These are phyloP conservation scores for Chorisops tibialis DNA, from an alignment of 2,888 invertebrate genomes.

Conservation along the genomic window DNA sequence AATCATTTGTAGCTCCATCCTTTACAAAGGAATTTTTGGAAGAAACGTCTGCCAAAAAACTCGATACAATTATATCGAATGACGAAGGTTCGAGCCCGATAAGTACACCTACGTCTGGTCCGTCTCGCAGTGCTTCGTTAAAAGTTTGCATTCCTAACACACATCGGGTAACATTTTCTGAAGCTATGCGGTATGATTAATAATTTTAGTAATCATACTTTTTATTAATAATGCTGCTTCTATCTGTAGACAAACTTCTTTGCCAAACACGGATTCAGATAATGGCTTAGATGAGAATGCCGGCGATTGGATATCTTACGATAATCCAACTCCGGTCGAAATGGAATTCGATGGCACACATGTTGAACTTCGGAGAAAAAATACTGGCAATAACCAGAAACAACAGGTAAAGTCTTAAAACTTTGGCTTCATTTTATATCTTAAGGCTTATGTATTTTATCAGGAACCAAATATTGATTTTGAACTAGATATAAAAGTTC, in stretches of 20 bases:
- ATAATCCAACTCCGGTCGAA: conserved; percentile 45
- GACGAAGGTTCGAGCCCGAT: conserved; percentile 49
- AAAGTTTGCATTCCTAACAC: conserved; percentile 54
- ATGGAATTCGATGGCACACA: conserved; percentile 64
- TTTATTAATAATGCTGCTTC: not conserved
- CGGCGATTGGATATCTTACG: conserved; percentile 44
- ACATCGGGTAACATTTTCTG: conserved; percentile 50
- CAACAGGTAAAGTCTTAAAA: conserved; percentile 39
- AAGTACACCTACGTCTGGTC: conserved; percentile 70
- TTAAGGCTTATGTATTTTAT: not conserved
- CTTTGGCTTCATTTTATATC: not conserved
- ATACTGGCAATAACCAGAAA: conserved; percentile 46
- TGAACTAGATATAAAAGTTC: conserved; percentile 92
- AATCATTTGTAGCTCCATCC: conserved; percentile 71
- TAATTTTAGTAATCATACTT: not conserved
- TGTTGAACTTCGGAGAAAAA: conserved; percentile 61
- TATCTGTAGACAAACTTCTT: conserved; percentile 64
- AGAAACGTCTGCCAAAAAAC: conserved; percentile 48
- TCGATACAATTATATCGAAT: conserved; percentile 50
- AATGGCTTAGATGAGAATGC: conserved; percentile 59
- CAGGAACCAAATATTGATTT: conserved; percentile 92
- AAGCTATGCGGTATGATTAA: conserved; percentile 46
- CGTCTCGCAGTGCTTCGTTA: conserved; percentile 68
- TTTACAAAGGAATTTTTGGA: conserved; percentile 62
- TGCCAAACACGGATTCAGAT: conserved; percentile 73